Conservation (phyloP, 2,888 invertebrate species). For the Neoitamus cyanurus region DNA sequence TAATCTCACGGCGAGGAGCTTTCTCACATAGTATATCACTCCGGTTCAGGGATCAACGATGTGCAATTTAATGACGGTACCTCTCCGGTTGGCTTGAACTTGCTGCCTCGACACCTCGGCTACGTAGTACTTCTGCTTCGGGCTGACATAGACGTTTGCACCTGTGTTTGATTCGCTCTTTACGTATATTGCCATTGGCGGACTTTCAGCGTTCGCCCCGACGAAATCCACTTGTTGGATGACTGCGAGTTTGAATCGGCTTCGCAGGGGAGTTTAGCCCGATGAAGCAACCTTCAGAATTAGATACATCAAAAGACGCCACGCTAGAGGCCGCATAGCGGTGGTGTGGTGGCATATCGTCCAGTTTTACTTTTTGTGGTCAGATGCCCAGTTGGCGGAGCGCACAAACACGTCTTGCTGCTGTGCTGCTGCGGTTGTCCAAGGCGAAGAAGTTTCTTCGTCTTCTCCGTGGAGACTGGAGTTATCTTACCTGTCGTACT, state of each 20-base stretch:
- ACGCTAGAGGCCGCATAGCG: not conserved
- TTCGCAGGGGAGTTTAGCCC: not conserved
- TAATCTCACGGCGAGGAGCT: not conserved
- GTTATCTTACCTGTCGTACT: not conserved
- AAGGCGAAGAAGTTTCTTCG: not conserved
- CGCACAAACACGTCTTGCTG: not conserved
- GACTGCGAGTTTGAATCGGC: not conserved
- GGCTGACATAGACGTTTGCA: conserved; percentile 5
- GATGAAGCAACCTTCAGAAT: conserved; percentile 28
- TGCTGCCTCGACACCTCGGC: not conserved
- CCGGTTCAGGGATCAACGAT: conserved; percentile 28
- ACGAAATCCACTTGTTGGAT: conserved; percentile 34
- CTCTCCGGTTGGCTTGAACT: conserved; percentile 4
- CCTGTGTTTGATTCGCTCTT: not conserved
- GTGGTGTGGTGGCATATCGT: not conserved
- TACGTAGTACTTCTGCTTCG: not conserved
- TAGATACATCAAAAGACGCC: conserved; percentile 16
- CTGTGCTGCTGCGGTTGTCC: not conserved
- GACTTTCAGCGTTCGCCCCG: not conserved
- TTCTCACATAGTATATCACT: conserved; percentile 1
- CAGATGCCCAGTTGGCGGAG: not conserved
- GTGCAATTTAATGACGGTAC: conserved; percentile 26
- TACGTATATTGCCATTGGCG: not conserved
- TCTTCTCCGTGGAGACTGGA: not conserved
- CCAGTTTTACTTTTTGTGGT: conserved; percentile 28